phyloP scores from a whole-genome alignment of 1,140 invertebrate species.

The Lordiphosa mommai region DNA sequence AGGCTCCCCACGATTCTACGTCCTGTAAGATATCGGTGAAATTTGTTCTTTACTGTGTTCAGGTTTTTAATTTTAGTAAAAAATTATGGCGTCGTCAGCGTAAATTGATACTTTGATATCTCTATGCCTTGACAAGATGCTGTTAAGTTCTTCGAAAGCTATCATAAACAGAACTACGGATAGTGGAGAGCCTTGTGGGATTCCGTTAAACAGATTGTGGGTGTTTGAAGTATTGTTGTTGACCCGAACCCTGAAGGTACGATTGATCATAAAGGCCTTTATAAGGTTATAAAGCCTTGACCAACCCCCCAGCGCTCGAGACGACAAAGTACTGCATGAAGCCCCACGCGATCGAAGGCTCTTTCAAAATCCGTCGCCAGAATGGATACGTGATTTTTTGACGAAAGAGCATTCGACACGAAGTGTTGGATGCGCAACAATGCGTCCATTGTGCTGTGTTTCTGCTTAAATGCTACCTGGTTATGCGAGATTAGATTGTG shows the following conservation, averaged over 20 bases:
- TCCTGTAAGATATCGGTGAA: slow-evolving; percentile 2
- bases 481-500: slow-evolving; percentile 8
- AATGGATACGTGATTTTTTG: slow-evolving; percentile 15
- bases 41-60: neutral
- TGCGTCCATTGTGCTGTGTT: slow-evolving; percentile 9
- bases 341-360: no score
- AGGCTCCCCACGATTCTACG: slow-evolving; percentile 4
- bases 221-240: slow-evolving; percentile 7
- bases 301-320: slow-evolving; percentile 18
- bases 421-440: slow-evolving; percentile 14
- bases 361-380: slow-evolving; percentile 18
- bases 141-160: slow-evolving; percentile 23
- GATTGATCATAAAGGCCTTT: no score
- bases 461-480: neutral
- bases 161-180: slow-evolving; percentile 29
- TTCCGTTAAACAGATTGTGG: slow-evolving; percentile 13
- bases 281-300: no score
- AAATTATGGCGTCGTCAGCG: slow-evolving; percentile 21
- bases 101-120: slow-evolving; percentile 18
- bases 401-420: slow-evolving; percentile 10
- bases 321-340: no score
- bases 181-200: slow-evolving; percentile 26
- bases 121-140: slow-evolving; percentile 7
- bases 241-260: no score
- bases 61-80: slow-evolving; percentile 15